Evolutionary conservation across 2,888 invertebrate species (phyloP), one percentile per base, ranked within the genome.

Genomic region (Drosophila melanosoma): DNA sequence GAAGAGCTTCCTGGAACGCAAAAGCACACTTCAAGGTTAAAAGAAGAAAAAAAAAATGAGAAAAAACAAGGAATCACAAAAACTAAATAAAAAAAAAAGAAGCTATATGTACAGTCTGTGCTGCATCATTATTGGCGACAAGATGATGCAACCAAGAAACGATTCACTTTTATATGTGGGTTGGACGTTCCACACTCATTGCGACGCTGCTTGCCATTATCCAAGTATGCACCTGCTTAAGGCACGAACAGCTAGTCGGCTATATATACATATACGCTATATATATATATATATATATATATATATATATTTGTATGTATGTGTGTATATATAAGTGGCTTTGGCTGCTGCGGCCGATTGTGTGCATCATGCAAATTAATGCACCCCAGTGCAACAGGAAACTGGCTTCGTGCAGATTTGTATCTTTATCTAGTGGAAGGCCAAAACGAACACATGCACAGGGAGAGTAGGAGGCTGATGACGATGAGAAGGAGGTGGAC

Each of bases 351-450:
- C 52, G 51, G 45, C 56, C 70, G 84, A 78, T 80, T 72, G 79
- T 89, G 89, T 86, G 85, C 89, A 82, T 81, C 89, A 86, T 86
- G 90, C 89, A 89, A 86, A 86, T 90, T 90, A 86, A 89, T 90
- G 87, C 90, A 84, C 85, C 89, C 85, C 87, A 76, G 89, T 82
- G 89, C 76, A 87, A 89, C 90, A 89, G 90, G 89, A 86, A 90
- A 86, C 85, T 74, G 87, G 85, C 85, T 90, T 86, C 85, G 85
- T 86, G 85, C 90, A 86, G 85, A 86, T 86, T 86, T 86, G 89
- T 90, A 86, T 86, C 85, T 86, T 86, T 89, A 86, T 86, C 90
- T 89, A 70, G 61, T 79, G 68, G 65, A 70, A 73, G 71, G 84
- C 64, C 85, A 74, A 69, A 75, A 36, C 54, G 36, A 56, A 56